Conservation (phyloP, 2,888 invertebrate genomes). For the Hydrotaea cyrtoneurina region DNA sequence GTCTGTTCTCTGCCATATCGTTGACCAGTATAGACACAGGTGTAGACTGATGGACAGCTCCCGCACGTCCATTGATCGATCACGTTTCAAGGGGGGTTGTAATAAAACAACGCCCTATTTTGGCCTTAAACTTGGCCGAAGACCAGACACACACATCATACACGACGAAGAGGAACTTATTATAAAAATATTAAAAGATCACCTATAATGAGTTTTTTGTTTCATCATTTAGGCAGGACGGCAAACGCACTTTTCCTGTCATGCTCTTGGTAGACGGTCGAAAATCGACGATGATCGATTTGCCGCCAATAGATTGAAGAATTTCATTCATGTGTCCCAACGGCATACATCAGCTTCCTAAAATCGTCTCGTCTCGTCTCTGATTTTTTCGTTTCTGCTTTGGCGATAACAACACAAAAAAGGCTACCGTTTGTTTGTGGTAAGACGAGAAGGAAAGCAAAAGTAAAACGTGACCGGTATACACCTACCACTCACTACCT, state of each 20-base stretch:
- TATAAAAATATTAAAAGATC: constrained; percentile 70
- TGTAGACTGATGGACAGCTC: constrained; percentile 71
- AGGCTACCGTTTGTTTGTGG: constrained; percentile 20
- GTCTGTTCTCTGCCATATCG: background rate
- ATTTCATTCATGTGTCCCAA: constrained; percentile 21
- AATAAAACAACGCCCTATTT: constrained; percentile 67
- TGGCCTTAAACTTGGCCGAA: constrained; percentile 54
- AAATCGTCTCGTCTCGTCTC: background rate
- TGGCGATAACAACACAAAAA: background rate
- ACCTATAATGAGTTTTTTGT: constrained; percentile 69
- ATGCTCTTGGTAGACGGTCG: background rate
- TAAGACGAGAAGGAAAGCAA: background rate
- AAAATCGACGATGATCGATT: constrained; percentile 16
- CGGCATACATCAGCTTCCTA: background rate
- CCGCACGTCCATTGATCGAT: constrained; percentile 72
- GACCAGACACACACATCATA: background rate
- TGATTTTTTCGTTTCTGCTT: too few relatives aligned
- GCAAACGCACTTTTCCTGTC: constrained; percentile 43
- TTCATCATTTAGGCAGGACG: constrained; percentile 17
- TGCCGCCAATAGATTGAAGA: constrained; percentile 16
- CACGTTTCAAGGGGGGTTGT: constrained; percentile 69
- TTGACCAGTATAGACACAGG: constrained; percentile 56
- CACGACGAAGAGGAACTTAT: constrained; percentile 50
- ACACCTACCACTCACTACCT: background rate
- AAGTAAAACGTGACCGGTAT: constrained; percentile 28